Evolutionary conservation across 2,113 vertebrate species (phyloP).

Genomic region (Lipotes vexillifer): DNA sequence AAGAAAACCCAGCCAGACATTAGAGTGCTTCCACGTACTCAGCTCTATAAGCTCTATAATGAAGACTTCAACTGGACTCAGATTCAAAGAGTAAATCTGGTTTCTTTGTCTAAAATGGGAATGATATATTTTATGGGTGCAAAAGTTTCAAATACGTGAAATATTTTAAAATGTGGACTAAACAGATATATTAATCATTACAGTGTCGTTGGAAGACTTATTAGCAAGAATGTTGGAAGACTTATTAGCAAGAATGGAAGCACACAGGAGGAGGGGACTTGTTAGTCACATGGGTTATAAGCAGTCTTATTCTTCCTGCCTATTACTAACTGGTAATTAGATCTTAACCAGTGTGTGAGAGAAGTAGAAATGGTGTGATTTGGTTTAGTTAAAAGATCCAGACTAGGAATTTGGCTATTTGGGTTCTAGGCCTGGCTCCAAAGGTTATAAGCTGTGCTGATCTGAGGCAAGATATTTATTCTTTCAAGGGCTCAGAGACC

Average conservation of each 20-base stretch:
- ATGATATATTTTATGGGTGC: neutral
- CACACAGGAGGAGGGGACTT: neutral
- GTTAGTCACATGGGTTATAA: neutral
- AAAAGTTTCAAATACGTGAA: conserved; percentile 29
- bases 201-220: neutral
- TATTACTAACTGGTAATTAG: neutral
- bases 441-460: neutral
- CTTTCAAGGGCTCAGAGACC: neutral
- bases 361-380: neutral
- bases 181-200: neutral
- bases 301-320: neutral
- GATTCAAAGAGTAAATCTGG: neutral
- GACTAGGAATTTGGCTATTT: conserved; percentile 9
- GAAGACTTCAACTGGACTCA: neutral
- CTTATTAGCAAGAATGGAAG: conserved; percentile 5
- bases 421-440: neutral
- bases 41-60: neutral
- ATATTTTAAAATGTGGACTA: neutral
- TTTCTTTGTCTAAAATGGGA: conserved; percentile 25
- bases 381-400: neutral
- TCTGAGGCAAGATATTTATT: conserved; percentile 23
- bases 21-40: neutral
- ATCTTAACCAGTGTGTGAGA: neutral
- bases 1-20: neutral
- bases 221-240: conserved; percentile 6